These are phyloP conservation scores for Odontophorus gujanensis DNA, from an alignment of 2,113 vertebrate genomes.

Conservation along the genomic window DNA sequence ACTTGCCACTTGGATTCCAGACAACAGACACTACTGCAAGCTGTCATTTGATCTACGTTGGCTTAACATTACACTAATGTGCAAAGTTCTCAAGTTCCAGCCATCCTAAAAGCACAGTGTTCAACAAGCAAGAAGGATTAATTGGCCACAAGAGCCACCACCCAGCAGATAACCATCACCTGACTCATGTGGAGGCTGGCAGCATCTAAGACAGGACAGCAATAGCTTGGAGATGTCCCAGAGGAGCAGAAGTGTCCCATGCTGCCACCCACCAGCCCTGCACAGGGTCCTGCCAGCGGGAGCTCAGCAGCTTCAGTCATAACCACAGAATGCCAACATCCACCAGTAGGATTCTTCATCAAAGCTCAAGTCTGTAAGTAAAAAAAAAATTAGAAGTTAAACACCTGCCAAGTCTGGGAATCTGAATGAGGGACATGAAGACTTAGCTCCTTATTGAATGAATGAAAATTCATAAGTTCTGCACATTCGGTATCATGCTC, in stretches of 20 bases:
- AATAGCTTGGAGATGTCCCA: not conserved
- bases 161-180: too few relatives aligned
- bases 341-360: not conserved
- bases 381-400: constrained; percentile 3
- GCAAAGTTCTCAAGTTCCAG: not conserved
- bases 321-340: not conserved
- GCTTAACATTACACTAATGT: not conserved
- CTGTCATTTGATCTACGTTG: not conserved
- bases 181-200: not conserved
- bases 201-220: not conserved
- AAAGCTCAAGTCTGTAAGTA: not conserved
- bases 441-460: not conserved
- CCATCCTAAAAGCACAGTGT: not conserved
- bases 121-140: not conserved
- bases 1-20: not conserved
- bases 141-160: fast-evolving
- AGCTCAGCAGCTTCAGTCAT: not conserved
- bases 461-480: not conserved
- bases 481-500: not conserved
- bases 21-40: not conserved
- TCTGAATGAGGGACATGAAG: not conserved
- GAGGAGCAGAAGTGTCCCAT: fast-evolving
- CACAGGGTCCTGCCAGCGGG: not conserved
- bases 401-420: not conserved
- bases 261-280: not conserved